Evolutionary conservation across 2,113 vertebrate species (phyloP).

Genomic region (Nothobranchius furzeri): DNA sequence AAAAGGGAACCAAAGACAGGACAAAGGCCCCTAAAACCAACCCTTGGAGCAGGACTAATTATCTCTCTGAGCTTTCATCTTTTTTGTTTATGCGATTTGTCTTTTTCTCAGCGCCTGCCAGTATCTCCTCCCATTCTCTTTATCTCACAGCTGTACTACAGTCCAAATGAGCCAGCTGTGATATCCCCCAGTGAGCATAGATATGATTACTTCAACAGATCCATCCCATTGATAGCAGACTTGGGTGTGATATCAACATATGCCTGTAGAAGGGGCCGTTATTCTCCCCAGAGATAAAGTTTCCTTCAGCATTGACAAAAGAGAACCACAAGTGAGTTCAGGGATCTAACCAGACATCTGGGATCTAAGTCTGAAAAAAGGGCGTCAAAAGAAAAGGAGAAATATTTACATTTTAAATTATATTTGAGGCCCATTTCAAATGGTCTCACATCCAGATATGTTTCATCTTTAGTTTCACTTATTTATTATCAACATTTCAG

Average conservation of each 20-base stretch:
- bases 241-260: constrained; percentile 45
- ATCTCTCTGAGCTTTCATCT: constrained; percentile 71
- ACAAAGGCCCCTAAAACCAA: constrained; percentile 41
- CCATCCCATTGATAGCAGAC: constrained; percentile 50
- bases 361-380: background rate
- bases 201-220: constrained; percentile 72
- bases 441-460: too few species aligned
- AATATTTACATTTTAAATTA: constrained; percentile 15
- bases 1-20: constrained; percentile 19
- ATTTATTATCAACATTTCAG: too few species aligned
- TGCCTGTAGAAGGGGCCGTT: constrained; percentile 45
- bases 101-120: constrained; percentile 42
- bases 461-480: too few species aligned
- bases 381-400: constrained; percentile 1
- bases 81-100: constrained; percentile 61
- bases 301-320: background rate
- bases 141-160: constrained; percentile 68
- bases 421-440: constrained; percentile 2
- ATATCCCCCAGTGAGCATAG: constrained; percentile 42
- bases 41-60: constrained; percentile 65
- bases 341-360: background rate
- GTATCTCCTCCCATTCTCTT: constrained; percentile 65
- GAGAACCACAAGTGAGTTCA: constrained; percentile 9
- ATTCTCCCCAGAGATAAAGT: constrained; percentile 24
- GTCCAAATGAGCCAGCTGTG: constrained; percentile 61